These are phyloP conservation scores for Mythimna loreyi DNA, from an alignment of 2,888 invertebrate species.

Conservation along the genomic window DNA sequence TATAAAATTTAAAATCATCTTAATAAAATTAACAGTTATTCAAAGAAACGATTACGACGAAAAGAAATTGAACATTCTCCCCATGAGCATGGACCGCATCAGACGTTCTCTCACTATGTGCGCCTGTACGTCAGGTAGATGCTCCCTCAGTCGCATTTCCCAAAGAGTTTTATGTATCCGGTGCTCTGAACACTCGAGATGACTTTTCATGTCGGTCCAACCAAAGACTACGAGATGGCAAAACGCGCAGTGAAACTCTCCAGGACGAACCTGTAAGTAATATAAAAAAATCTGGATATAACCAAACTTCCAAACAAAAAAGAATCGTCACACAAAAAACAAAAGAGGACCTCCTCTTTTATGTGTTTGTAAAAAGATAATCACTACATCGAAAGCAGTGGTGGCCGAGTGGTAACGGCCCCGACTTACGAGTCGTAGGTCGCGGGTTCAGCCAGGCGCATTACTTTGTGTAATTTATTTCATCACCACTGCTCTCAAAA, in stretches of 20 bases:
- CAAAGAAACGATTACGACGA: background rate
- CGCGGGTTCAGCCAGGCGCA: no score
- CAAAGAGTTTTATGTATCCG: background rate
- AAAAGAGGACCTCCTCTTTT: no score
- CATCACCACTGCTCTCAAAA: no score
- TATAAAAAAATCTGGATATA: background rate
- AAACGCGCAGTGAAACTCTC: slow-evolving; percentile 74
- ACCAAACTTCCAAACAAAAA: no score
- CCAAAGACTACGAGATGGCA: slow-evolving; percentile 67
- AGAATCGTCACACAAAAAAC: no score
- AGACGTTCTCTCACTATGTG: background rate
- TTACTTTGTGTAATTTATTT: no score
- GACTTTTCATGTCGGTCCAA: slow-evolving; percentile 62
- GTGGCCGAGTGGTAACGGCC: no score
- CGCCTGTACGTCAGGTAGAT: slow-evolving; percentile 26
- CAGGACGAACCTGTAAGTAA: slow-evolving; percentile 65
- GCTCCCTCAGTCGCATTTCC: slow-evolving; percentile 24
- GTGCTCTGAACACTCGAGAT: slow-evolving; percentile 66
- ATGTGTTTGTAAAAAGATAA: no score
- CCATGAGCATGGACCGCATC: background rate
- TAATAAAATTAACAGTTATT: background rate
- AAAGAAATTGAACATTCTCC: slow-evolving; percentile 1
- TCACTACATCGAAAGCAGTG: no score
- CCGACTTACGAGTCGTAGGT: no score
- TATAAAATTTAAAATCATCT: background rate